These are phyloP conservation scores for Porites australiensis DNA, from an alignment of 64 coral and sea anemone species.

Conservation along the genomic window DNA sequence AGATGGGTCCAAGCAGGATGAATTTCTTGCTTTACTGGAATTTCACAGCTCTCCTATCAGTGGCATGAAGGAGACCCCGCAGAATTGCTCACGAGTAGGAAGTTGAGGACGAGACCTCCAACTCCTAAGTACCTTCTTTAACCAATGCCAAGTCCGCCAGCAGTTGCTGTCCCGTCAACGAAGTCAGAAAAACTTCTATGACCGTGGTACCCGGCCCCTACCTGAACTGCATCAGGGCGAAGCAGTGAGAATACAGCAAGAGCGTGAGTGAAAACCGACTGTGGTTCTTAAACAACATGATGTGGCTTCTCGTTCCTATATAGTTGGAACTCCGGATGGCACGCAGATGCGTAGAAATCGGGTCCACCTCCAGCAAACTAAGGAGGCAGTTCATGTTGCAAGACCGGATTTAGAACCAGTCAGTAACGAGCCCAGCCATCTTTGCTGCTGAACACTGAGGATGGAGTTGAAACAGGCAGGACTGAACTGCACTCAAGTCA, in stretches of 20 bases:
- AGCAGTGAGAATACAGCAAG: slow-evolving; percentile 25
- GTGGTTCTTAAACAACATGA: slow-evolving; percentile 27
- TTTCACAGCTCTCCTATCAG: slow-evolving; percentile 57
- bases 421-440: not conserved
- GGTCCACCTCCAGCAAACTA: not conserved
- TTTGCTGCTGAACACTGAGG: not conserved
- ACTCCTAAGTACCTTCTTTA: no score
- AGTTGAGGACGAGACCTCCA: no score
- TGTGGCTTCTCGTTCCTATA: not conserved
- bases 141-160: not conserved
- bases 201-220: slow-evolving; percentile 18
- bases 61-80: slow-evolving; percentile 49
- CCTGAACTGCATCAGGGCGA: slow-evolving; percentile 6
- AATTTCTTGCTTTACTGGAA: slow-evolving; percentile 18
- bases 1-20: slow-evolving; percentile 4
- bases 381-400: not conserved
- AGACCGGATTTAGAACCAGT: not conserved
- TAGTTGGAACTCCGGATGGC: not conserved
- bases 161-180: slow-evolving; percentile 12
- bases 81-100: not conserved
- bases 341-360: slow-evolving; percentile 22
- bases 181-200: slow-evolving; percentile 26
- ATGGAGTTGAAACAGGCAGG: not conserved
- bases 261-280: slow-evolving; percentile 2
- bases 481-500: not conserved